phyloP scores from a whole-genome alignment of 2,113 vertebrate genomes.

The Rhinoptilus africanus region DNA sequence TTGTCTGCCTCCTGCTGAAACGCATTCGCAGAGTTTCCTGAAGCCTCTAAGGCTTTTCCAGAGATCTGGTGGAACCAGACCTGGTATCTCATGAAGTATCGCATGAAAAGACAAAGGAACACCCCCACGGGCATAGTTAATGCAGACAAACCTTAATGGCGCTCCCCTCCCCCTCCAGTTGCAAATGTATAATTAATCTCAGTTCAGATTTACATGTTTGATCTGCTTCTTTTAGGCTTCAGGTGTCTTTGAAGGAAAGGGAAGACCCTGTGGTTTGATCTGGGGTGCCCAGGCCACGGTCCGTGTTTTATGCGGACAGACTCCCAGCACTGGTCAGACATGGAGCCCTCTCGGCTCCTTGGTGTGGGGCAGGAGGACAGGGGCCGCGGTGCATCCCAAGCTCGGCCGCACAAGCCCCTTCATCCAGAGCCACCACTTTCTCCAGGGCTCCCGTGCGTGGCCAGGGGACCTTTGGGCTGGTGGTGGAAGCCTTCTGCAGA shows the following conservation, averaged over 20 bases:
- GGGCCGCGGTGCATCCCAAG: neutral
- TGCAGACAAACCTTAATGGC: neutral
- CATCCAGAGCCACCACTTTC: neutral
- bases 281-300: neutral
- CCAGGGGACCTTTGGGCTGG: neutral
- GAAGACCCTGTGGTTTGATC: neutral
- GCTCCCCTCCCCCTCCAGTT: neutral
- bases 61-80: conserved; percentile 24
- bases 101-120: conserved; percentile 25
- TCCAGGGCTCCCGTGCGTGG: accelerated
- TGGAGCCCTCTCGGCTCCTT: neutral
- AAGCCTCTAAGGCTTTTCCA: conserved; percentile 48
- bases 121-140: neutral
- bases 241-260: neutral
- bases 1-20: conserved; percentile 32
- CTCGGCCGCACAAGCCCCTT: neutral
- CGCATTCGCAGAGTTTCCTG: neutral
- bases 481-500: neutral
- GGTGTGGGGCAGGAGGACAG: neutral
- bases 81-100: neutral
- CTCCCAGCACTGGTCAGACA: neutral
- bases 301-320: neutral
- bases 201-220: conserved; percentile 41
- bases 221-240: conserved; percentile 35
- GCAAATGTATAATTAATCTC: conserved; percentile 39